Conservation (phyloP, 2,113 vertebrate species). For the Mastomys natalensis region DNA sequence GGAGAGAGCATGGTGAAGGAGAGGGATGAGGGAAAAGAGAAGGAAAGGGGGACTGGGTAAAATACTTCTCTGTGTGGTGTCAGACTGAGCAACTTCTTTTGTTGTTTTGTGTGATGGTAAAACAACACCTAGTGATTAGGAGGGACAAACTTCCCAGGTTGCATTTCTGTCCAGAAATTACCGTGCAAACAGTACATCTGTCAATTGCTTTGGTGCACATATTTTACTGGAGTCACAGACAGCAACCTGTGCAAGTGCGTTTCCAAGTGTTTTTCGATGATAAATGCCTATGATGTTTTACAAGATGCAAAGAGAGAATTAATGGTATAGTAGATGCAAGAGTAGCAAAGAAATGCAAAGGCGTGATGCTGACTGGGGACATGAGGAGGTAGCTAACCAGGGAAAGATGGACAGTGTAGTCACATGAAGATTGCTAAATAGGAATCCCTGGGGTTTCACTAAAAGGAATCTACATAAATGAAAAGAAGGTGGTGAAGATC, state of each 20-base stretch:
- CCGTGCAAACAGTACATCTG: not conserved
- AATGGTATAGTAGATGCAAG: not conserved
- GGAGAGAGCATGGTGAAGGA: too few relatives aligned
- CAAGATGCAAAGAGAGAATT: not conserved
- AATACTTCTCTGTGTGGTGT: not conserved
- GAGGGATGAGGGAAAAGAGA: fast-evolving
- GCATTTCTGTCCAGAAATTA: not conserved
- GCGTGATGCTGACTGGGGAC: not conserved
- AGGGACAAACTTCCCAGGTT: not conserved
- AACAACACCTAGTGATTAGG: not conserved
- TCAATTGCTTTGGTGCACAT: not conserved
- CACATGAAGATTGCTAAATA: not conserved
- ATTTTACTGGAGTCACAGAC: not conserved
- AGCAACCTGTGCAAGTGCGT: not conserved
- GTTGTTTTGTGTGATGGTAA: not conserved
- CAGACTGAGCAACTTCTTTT: too few relatives aligned
- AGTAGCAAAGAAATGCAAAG: not conserved
- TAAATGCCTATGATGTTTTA: not conserved
- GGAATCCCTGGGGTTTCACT: not conserved
- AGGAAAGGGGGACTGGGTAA: not conserved
- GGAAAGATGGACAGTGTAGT: not conserved
- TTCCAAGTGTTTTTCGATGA: not conserved
- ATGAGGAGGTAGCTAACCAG: not conserved
- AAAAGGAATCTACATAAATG: not conserved
- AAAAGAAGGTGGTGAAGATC: not conserved